These are phyloP conservation scores for Rhyacophila evoluta DNA, from an alignment of 2,888 invertebrate genomes.

Conservation along the genomic window DNA sequence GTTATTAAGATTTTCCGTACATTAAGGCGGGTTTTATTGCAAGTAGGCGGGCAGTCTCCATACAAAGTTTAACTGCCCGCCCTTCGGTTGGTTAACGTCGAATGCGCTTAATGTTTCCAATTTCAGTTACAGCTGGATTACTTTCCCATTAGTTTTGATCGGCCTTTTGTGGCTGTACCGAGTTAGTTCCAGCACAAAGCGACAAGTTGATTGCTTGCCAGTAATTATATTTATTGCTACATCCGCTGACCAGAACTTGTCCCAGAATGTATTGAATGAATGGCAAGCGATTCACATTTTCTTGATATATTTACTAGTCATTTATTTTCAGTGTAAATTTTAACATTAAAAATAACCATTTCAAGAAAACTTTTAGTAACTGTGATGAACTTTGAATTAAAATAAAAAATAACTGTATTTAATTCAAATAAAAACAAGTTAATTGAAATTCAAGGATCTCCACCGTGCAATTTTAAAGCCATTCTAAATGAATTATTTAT, in stretches of 20 bases:
- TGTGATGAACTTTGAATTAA: too few species aligned
- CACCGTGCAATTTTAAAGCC: too few species aligned
- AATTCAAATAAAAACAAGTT: too few species aligned
- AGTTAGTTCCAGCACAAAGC: not conserved
- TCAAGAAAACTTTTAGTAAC: too few species aligned
- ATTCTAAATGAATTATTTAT: too few species aligned
- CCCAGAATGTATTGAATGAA: not conserved
- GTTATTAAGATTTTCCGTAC: conserved; percentile 20
- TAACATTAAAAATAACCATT: too few species aligned
- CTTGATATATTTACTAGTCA: too few species aligned
- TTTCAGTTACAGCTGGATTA: conserved; percentile 47
- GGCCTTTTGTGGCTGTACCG: conserved; percentile 32
- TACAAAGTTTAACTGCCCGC: conserved; percentile 33
- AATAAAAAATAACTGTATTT: too few species aligned
- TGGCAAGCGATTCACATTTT: too few species aligned
- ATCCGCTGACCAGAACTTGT: not conserved
- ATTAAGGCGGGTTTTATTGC: not conserved
- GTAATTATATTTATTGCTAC: not conserved
- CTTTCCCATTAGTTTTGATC: conserved; percentile 48
- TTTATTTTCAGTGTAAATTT: too few species aligned
- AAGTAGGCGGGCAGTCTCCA: conserved; percentile 26
- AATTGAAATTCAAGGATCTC: too few species aligned
- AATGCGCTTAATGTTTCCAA: conserved; percentile 48
- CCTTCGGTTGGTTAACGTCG: conserved; percentile 43
- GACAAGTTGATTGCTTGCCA: not conserved